phyloP scores from a whole-genome alignment of 2,888 invertebrate species.

The Cremastinae sp. region DNA sequence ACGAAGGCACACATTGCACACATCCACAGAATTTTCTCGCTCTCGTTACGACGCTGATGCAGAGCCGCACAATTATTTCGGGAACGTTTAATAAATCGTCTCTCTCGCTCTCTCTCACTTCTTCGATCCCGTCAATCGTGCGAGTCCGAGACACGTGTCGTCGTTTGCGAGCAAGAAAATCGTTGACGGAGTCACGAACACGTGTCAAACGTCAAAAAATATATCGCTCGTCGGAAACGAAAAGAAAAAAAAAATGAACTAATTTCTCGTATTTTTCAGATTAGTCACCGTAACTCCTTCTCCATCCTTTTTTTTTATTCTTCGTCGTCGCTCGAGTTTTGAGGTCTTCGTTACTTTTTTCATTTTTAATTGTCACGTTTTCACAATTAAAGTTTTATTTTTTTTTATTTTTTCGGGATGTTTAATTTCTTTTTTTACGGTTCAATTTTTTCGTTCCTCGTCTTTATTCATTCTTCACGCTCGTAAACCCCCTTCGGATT shows the following conservation, averaged over 20 bases:
- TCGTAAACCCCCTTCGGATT: constrained; percentile 35
- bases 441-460: neutral
- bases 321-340: neutral
- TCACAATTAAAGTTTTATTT: constrained; percentile 20
- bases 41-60: constrained; percentile 24
- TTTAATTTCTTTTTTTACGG: constrained; percentile 11
- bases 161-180: constrained; percentile 19
- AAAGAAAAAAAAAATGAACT: neutral
- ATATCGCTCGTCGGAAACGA: neutral
- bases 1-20: constrained; percentile 41
- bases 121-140: constrained; percentile 9
- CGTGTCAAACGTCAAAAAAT: constrained; percentile 47
- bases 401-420: constrained; percentile 1
- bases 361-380: constrained; percentile 22
- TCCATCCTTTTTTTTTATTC: neutral
- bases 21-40: constrained; percentile 41
- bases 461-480: constrained; percentile 36
- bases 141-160: constrained; percentile 16
- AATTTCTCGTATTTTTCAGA: neutral
- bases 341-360: neutral
- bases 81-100: constrained; percentile 30
- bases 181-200: constrained; percentile 34
- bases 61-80: constrained; percentile 48
- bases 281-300: neutral
- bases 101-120: constrained; percentile 18